Conservation (phyloP, 2,888 invertebrate species). For the Zhengitettix transpicula region DNA sequence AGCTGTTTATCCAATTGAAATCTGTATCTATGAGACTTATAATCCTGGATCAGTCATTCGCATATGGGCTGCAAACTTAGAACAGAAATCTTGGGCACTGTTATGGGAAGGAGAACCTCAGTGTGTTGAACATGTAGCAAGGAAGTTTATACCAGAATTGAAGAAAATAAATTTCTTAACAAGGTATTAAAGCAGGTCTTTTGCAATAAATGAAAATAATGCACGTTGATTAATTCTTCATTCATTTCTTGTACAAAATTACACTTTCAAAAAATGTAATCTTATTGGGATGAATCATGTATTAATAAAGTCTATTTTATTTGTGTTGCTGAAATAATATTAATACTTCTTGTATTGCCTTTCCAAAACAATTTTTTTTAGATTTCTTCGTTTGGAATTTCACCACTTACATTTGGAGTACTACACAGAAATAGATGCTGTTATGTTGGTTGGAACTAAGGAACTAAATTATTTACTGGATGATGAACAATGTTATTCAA, state of each 20-base stretch:
- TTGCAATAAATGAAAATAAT: not conserved
- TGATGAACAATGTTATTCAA: not conserved
- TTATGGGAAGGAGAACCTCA: conserved; percentile 62
- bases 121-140: conserved; percentile 38
- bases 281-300: too few species aligned
- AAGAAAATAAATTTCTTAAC: conserved; percentile 36
- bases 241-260: not conserved
- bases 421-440: conserved; percentile 77
- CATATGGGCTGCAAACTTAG: conserved; percentile 47
- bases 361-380: conserved; percentile 23
- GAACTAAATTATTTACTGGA: conserved; percentile 18
- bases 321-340: conserved; percentile 20
- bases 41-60: conserved; percentile 71
- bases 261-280: not conserved
- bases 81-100: conserved; percentile 43
- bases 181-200: conserved; percentile 27
- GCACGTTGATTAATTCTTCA: not conserved
- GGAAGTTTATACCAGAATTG: conserved; percentile 62
- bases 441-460: conserved; percentile 54
- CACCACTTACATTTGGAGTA: conserved; percentile 66
- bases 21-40: conserved; percentile 69
- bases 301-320: not conserved
- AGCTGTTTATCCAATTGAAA: conserved; percentile 47
- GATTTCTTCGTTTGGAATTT: conserved; percentile 69
- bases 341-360: conserved; percentile 16